A percentile compares a stretch with the other conserved stretches of the same genome.
These are phyloP conservation scores for Benitochromis conjunctus DNA, from an alignment of 2,113 vertebrate species.

Conservation along the genomic window DNA sequence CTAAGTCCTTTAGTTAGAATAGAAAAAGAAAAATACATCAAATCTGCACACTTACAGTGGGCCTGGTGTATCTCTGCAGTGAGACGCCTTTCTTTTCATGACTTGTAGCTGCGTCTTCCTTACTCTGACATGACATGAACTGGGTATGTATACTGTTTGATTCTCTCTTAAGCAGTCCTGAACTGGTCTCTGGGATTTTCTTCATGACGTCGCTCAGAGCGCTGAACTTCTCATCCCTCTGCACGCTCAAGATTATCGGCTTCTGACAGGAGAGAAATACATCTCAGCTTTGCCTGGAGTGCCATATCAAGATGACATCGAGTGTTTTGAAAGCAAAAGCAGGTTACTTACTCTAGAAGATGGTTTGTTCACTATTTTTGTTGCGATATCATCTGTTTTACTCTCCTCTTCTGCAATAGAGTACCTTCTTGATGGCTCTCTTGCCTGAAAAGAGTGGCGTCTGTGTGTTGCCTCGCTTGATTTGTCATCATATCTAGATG, in stretches of 20 bases:
- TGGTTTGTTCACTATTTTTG: not conserved
- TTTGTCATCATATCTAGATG: not conserved
- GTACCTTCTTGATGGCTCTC: not conserved
- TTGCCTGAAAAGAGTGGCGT: not conserved
- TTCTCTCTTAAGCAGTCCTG: not conserved
- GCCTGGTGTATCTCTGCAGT: constrained; percentile 14
- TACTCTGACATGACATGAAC: constrained; percentile 63
- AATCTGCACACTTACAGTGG: constrained; percentile 32
- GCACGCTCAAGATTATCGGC: constrained; percentile 58
- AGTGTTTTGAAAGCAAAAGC: not conserved
- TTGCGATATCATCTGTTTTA: not conserved
- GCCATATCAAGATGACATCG: not conserved
- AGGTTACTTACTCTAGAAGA: constrained; percentile 36
- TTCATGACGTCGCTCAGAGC: constrained; percentile 66
- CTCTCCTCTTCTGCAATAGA: not conserved
- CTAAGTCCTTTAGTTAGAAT: not conserved
- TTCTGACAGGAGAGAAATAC: constrained; percentile 39
- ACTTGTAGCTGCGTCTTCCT: not conserved
- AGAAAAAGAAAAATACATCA: not conserved
- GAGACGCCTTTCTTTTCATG: not conserved
- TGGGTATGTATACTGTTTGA: not conserved
- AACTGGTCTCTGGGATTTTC: constrained; percentile 5
- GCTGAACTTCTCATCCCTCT: constrained; percentile 42
- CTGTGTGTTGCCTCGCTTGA: not conserved
- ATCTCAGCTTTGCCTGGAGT: not conserved